Percentiles rank a stretch among this genome's conserved stretches.
phyloP scores from a whole-genome alignment of 2,113 vertebrate genomes.

The Prinia subflava region DNA sequence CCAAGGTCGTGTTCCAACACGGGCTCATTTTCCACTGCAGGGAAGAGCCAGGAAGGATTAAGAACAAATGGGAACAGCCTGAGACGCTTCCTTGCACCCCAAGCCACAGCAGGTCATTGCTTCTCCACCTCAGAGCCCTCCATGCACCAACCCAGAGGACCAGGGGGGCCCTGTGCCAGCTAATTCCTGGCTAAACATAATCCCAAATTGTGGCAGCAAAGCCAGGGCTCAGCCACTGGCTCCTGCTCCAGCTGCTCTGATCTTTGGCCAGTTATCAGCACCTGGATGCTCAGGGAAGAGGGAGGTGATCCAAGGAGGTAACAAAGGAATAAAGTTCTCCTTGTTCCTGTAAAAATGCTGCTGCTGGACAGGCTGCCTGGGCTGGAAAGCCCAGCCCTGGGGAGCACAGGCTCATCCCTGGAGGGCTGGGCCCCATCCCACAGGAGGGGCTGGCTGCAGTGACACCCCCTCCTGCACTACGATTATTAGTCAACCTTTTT shows the following conservation, averaged over 20 bases:
- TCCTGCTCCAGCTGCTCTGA: constrained; percentile 9
- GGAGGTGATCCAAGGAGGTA: not conserved
- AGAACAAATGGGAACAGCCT: not conserved
- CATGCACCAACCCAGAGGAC: accelerated
- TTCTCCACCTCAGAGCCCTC: not conserved
- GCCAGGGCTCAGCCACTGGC: not conserved
- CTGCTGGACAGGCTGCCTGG: not conserved
- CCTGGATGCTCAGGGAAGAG: not conserved
- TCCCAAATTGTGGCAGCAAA: not conserved
- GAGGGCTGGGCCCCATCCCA: not conserved
- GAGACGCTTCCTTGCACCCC: not conserved
- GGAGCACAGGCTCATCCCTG: accelerated
- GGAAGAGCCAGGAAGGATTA: not conserved
- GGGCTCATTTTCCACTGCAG: not conserved
- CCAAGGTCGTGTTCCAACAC: constrained; percentile 39
- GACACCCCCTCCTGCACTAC: accelerated
- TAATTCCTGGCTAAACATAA: not conserved
- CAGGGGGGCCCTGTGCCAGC: not conserved
- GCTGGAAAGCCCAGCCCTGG: not conserved
- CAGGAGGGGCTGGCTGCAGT: not conserved
- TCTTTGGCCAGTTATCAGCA: constrained; percentile 1
- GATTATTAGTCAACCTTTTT: not conserved
- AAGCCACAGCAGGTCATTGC: not conserved
- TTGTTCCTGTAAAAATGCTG: not conserved
- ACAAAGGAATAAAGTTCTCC: not conserved